phyloP scores from a whole-genome alignment of 1,140 invertebrate species.

The Mactra quadrangularis region DNA sequence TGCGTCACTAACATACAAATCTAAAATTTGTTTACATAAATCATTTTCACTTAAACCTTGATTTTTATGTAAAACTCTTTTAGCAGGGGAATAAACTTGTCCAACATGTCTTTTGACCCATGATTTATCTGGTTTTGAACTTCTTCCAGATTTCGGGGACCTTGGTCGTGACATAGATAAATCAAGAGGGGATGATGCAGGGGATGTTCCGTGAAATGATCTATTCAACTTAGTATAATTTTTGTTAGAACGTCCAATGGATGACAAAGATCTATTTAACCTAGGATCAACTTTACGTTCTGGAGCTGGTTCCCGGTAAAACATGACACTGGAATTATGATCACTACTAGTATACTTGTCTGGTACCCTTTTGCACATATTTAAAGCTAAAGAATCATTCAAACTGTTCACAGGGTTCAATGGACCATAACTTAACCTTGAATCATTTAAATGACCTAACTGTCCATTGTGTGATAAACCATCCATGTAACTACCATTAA shows the following conservation, averaged over 20 bases:
- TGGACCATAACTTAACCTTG: neutral
- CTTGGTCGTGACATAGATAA: slow-evolving; percentile 34
- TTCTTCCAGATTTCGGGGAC: neutral
- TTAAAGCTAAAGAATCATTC: slow-evolving; percentile 1
- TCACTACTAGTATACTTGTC: neutral
- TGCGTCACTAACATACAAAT: slow-evolving; percentile 59
- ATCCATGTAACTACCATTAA: neutral
- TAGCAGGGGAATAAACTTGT: slow-evolving; percentile 57
- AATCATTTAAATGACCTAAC: neutral
- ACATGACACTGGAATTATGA: neutral
- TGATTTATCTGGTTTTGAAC: neutral
- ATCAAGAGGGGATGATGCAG: slow-evolving; percentile 37
- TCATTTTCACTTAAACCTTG: slow-evolving; percentile 46
- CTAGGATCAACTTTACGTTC: too few species aligned
- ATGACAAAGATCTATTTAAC: too few species aligned
- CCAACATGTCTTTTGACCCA: slow-evolving; percentile 53
- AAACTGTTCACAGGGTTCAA: neutral
- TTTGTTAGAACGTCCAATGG: neutral
- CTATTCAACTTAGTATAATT: slow-evolving; percentile 3
- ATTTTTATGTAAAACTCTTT: slow-evolving; percentile 57
- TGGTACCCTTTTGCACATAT: neutral
- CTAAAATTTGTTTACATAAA: slow-evolving; percentile 58
- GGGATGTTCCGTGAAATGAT: slow-evolving; percentile 3
- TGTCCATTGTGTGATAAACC: neutral
- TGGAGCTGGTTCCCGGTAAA: neutral